Conservation (phyloP, 2,797 vertebrate species). For the Argya squamiceps region DNA sequence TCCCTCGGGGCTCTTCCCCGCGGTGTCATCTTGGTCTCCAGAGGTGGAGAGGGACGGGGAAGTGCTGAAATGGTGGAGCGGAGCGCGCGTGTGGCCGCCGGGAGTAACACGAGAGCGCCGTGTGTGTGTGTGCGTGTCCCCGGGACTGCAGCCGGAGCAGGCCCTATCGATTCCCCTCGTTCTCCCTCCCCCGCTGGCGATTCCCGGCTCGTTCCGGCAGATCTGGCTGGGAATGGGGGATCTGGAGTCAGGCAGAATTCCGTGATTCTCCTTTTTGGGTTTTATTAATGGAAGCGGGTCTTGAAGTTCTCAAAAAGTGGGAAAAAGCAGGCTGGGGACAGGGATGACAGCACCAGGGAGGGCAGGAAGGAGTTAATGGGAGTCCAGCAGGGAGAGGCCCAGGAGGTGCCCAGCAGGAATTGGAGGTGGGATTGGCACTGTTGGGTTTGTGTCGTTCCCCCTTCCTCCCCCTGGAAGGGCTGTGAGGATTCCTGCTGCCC, state of each 20-base stretch:
- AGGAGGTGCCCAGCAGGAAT: accelerated
- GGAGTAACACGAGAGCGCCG: accelerated
- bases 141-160: background rate
- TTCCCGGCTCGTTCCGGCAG: background rate
- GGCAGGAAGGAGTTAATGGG: background rate
- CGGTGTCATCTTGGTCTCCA: background rate
- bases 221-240: background rate
- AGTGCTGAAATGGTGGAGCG: background rate
- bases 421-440: background rate
- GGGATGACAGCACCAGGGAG: background rate
- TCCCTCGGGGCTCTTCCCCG: too few relatives aligned
- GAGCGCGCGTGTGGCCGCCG: background rate
- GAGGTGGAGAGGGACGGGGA: background rate
- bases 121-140: background rate
- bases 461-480: background rate
- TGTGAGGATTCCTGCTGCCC: accelerated
- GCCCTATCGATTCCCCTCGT: background rate
- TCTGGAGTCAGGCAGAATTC: background rate
- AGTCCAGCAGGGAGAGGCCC: background rate
- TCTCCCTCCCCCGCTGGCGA: background rate
- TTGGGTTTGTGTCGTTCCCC: accelerated
- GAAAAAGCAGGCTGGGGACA: background rate
- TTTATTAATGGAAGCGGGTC: accelerated
- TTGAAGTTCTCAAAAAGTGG: background rate
- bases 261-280: background rate